A percentile compares a stretch with the other conserved stretches of the same genome.
These are phyloP conservation scores for Osmerus eperlanus DNA, from an alignment of 2,113 vertebrate genomes.

Conservation along the genomic window DNA sequence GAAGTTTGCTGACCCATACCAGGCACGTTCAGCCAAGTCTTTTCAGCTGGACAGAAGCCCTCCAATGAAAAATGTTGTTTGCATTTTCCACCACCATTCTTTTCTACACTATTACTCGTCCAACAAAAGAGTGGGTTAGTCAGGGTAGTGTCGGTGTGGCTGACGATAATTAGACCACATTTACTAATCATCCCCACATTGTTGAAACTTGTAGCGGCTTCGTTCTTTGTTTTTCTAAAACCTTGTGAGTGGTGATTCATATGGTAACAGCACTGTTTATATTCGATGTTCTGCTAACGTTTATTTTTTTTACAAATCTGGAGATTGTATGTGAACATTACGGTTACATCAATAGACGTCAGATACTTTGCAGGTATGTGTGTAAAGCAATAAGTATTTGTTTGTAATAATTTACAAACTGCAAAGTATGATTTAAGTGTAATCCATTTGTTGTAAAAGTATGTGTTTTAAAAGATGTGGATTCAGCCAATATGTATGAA, in stretches of 20 bases:
- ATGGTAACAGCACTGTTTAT: too few species aligned
- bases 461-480: too few species aligned
- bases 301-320: neutral
- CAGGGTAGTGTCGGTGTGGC: constrained; percentile 35
- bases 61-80: constrained; percentile 53
- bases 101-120: neutral
- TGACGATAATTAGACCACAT: constrained; percentile 33
- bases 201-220: constrained; percentile 48
- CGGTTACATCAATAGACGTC: too few species aligned
- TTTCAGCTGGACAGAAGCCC: constrained; percentile 31
- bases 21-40: constrained; percentile 18
- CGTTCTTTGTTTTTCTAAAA: neutral
- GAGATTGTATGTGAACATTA: too few species aligned
- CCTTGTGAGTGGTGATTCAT: neutral
- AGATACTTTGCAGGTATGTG: too few species aligned
- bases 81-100: constrained; percentile 49
- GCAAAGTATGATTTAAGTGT: too few species aligned
- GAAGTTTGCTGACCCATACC: constrained; percentile 38
- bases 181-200: constrained; percentile 39
- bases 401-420: too few species aligned
- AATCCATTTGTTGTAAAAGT: too few species aligned
- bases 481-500: too few species aligned
- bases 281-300: neutral
- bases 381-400: too few species aligned
- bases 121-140: constrained; percentile 10